A percentile compares a stretch with the other conserved stretches of the same genome.
These are phyloP conservation scores for Merluccius polli DNA, from an alignment of 2,797 vertebrate species.

Conservation along the genomic window DNA sequence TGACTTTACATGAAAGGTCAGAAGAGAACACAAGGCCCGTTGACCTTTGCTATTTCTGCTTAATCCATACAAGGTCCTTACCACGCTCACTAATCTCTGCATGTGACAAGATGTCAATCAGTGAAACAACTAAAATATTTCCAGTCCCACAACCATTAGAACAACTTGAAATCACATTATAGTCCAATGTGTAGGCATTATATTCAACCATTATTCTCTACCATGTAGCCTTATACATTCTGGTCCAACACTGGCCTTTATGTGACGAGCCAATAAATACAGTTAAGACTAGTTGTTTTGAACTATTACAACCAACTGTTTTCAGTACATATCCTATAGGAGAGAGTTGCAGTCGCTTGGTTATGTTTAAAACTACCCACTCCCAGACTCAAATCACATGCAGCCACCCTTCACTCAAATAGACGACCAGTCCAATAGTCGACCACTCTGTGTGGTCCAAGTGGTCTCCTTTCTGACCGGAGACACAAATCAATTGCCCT, in stretches of 20 bases:
- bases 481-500: background rate
- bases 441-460: conserved; percentile 5
- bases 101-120: conserved; percentile 36
- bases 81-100: conserved; percentile 46
- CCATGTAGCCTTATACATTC: background rate
- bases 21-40: conserved; percentile 42
- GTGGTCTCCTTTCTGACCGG: background rate
- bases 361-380: background rate
- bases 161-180: background rate
- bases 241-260: background rate
- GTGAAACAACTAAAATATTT: background rate
- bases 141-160: background rate
- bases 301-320: background rate
- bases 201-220: background rate
- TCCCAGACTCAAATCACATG: background rate
- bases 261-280: background rate
- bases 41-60: conserved; percentile 64
- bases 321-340: too few species aligned
- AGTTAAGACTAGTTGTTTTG: background rate
- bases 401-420: background rate
- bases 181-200: background rate
- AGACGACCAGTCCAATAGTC: background rate
- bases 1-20: conserved; percentile 30
- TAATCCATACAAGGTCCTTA: conserved; percentile 62
- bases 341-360: background rate